A percentile compares a stretch with the other conserved stretches of the same genome.
Evolutionary conservation across 2,888 invertebrate species (phyloP).

Genomic region (Cryptosula pallasiana): DNA sequence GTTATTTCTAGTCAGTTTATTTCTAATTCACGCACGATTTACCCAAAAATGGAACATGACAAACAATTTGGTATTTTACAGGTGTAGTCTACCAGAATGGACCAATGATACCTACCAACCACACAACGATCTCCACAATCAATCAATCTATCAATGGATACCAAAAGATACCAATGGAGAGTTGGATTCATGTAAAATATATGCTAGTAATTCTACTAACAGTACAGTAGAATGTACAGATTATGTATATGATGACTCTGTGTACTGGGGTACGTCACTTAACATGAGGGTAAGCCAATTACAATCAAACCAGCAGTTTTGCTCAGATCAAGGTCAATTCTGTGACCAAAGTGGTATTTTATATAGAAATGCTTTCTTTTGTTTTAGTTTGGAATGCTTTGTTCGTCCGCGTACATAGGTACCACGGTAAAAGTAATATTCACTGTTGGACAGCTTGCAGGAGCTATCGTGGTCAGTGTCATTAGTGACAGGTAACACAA

Average conservation of each 20-base stretch:
- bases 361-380: too few relatives aligned
- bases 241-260: background rate
- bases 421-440: slow-evolving; percentile 7
- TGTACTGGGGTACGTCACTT: slow-evolving; percentile 7
- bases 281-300: background rate
- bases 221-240: background rate
- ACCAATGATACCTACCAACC: background rate
- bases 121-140: background rate
- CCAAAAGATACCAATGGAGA: background rate
- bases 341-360: too few relatives aligned
- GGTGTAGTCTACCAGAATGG: slow-evolving; percentile 3
- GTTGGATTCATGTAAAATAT: slow-evolving; percentile 17
- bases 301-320: too few relatives aligned
- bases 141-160: slow-evolving; percentile 17
- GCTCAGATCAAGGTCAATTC: too few relatives aligned
- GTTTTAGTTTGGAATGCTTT: slow-evolving; percentile 16
- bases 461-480: background rate
- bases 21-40: too few relatives aligned
- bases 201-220: slow-evolving; percentile 7
- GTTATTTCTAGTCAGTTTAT: too few relatives aligned
- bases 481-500: slow-evolving; percentile 15
- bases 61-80: too few relatives aligned
- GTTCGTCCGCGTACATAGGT: background rate
- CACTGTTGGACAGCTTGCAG: background rate
- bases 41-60: too few relatives aligned